Base-by-base conservation (phyloP, 2,113 vertebrate genomes). In the Callipepla californica region DNA sequence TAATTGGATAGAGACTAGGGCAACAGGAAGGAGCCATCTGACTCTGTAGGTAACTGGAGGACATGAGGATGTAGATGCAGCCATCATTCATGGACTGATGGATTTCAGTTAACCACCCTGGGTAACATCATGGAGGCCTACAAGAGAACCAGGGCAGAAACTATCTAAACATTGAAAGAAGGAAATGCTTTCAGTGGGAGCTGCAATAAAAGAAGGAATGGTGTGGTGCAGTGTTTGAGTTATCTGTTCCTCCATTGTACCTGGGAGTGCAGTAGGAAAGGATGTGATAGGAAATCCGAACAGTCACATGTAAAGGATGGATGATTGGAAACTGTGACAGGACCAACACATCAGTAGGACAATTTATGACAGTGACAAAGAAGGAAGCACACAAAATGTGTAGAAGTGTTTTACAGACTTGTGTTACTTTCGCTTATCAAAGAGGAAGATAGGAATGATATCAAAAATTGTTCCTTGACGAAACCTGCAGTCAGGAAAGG, bases 181-280 rank as follows among this genome's bases (percentile, higher is more conserved):
- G 72, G 2, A 4, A 2, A 28, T 61, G 4, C 8, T 44, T 68
- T 87, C 34, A 61, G 62, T 61, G 30, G 34, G 23, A 82, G 44
- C 32, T 68, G 32, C 32, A 80, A 89, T 72, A 44, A 63, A 20
- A 13, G 38, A 78, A 83, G 22, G 47, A 66, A 32, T 63, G 48
- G n/a, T 77, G 32, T 45, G 74, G 61, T 50, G 10, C 59, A 59
- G 5, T 14, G 26, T 84, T 90, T 80, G 36, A 78, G 58, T 38
- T 78, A 30, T 8, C 1, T 6, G 11, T 9, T 93, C 67, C 57
- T 51, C 22, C 0, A 0, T n/a, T 61, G 22, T 23, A 78, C 34
- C 22, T 34, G 66, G 19, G 44, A 61, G 7, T 0, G 0, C 57
- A 53, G 7, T n/a, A 40, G 53, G 73, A 26, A 32, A 48, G n/a